Conservation (phyloP, 2,888 invertebrate genomes). For the Corbicula japonica region DNA sequence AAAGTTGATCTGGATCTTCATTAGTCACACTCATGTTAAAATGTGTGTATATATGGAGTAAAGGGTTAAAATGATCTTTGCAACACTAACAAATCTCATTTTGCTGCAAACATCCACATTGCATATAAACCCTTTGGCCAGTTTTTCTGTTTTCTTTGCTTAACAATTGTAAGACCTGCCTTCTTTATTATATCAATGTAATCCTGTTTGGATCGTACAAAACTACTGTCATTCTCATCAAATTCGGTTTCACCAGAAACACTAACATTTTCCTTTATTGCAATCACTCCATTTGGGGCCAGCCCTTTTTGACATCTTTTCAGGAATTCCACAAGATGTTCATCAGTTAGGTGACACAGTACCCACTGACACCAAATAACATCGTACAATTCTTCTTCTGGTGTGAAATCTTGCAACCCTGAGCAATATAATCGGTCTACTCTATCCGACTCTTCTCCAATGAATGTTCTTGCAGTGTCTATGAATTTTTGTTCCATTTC, state of each 20-base stretch:
- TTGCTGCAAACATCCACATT: conserved; percentile 95
- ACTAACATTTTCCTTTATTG: conserved; percentile 97
- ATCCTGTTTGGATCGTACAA: conserved; percentile 92
- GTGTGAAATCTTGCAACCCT: conserved; percentile 94
- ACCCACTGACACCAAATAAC: conserved; percentile 99
- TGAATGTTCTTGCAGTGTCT: conserved; percentile 89
- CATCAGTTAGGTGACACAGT: conserved; percentile 90
- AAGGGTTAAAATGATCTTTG: too few species aligned
- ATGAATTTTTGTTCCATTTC: conserved; percentile 96
- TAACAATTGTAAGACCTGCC: conserved; percentile 92
- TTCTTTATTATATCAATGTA: conserved; percentile 90
- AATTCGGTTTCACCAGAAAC: conserved; percentile 88
- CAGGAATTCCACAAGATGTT: conserved; percentile 92
- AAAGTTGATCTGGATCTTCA: too few species aligned
- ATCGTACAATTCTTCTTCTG: conserved; percentile 92
- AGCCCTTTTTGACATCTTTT: conserved; percentile 88
- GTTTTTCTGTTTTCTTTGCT: conserved; percentile 91
- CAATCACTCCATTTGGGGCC: conserved; percentile 92
- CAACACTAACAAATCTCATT: too few species aligned
- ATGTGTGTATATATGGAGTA: too few species aligned
- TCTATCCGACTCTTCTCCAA: conserved; percentile 79
- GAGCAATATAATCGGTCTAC: conserved; percentile 83
- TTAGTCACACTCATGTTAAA: too few species aligned
- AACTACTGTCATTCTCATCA: conserved; percentile 96
- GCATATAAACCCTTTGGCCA: conserved; percentile 97